Evolutionary conservation across 2,113 vertebrate genomes (phyloP), one percentile per base, ranked within the genome.

Genomic region (Scomber colias): DNA sequence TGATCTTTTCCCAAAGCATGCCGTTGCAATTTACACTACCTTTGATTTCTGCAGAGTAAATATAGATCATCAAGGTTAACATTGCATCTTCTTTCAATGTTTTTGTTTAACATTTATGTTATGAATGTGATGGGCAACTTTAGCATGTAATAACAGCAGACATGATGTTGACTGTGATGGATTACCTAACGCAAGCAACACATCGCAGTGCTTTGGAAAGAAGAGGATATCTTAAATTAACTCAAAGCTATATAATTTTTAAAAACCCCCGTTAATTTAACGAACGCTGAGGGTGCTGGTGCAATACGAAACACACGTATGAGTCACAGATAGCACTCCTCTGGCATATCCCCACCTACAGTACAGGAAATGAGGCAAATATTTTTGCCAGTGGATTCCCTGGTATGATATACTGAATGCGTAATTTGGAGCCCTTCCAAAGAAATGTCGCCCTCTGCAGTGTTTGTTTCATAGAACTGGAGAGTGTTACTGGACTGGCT

Each of bases 271-370:
- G 9, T 40, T 40, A 40, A 40, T 40, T 40, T 40, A 9, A 35
- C 31, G 31, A 40, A 54, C 8, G 17, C 15, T 17, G 3, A 2
- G 19, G n/a, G 61, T 16, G 16, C 11, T 44, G 10, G 15, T n/a
- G 19, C 19, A 35, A 27, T 3, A 11, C 2, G n/a, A 79, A 14
- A n/a, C 30, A 46, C 21, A 40, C 6, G 54, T 46, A 67, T 21
- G 16, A 3, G 46, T 61, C 44, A 27, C 5, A 63, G 7, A 9
- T 15, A 24, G 11, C 30, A 11, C 57, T 40, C 16, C 30, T 9
- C 30, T 55, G 54, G 48, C 40, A 56, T 63, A 19, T 62, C 71
- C 45, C 65, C 60, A 66, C 79, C 79, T 78, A 66, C 64, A 62
- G 59, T 4, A 1, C 59, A 71, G 59, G 64, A 70, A 65, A 48